phyloP scores from a whole-genome alignment of 2,888 invertebrate genomes.

The Eueremaeus valkanovi region DNA sequence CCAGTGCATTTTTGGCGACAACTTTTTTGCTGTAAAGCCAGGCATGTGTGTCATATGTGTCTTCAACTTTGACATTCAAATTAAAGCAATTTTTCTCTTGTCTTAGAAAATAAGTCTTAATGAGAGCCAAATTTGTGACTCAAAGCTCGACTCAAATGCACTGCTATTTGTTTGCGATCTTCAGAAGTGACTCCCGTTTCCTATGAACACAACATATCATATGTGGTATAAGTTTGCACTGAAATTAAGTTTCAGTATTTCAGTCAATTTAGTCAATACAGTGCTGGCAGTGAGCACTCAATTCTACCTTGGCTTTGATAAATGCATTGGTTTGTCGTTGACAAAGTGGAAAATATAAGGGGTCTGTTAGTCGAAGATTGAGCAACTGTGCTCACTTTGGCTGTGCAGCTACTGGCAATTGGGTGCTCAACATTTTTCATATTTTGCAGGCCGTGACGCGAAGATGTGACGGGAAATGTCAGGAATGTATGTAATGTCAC shows the following conservation, averaged over 20 bases:
- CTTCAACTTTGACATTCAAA: conserved; percentile 12
- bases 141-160: neutral
- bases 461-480: conserved; percentile 6
- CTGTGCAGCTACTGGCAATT: neutral
- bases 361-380: conserved; percentile 1
- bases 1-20: neutral
- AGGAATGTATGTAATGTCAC: conserved; percentile 11
- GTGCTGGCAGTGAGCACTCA: too few species aligned
- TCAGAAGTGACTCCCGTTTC: neutral
- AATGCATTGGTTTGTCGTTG: conserved; percentile 4
- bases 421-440: neutral
- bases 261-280: conserved; percentile 5
- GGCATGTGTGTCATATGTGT: neutral
- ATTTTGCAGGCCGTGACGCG: neutral
- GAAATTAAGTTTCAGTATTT: conserved; percentile 4
- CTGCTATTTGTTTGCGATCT: neutral
- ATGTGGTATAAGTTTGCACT: neutral
- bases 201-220: neutral
- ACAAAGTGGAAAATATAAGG: conserved; percentile 3
- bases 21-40: neutral
- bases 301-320: neutral
- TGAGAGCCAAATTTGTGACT: conserved; percentile 4
- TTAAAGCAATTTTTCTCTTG: neutral
- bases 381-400: neutral
- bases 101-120: neutral